These are phyloP conservation scores for Triops longicaudatus DNA, from an alignment of 1,140 invertebrate species.

Conservation along the genomic window DNA sequence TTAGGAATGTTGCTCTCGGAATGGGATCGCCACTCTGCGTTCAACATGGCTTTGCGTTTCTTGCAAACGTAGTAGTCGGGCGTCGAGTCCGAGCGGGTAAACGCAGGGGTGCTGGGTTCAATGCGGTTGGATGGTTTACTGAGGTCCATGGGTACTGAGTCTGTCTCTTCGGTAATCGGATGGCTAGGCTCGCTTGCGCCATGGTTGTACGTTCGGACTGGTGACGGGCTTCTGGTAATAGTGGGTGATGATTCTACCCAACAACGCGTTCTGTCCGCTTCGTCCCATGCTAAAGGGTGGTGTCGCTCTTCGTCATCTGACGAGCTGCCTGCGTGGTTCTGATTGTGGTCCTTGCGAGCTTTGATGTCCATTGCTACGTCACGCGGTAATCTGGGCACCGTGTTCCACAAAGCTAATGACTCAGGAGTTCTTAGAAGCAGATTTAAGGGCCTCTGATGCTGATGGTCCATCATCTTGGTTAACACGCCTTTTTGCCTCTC, in stretches of 20 bases:
- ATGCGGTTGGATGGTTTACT: background rate
- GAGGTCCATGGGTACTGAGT: background rate
- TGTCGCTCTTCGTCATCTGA: background rate
- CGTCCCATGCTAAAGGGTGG: background rate
- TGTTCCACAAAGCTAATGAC: background rate
- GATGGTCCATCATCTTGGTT: background rate
- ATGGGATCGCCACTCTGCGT: background rate
- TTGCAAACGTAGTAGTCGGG: background rate
- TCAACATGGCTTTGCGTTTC: slow-evolving; percentile 6
- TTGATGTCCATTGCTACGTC: background rate
- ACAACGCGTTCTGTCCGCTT: background rate
- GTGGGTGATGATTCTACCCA: slow-evolving; percentile 19
- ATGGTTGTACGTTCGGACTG: slow-evolving; percentile 8
- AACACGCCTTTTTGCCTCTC: background rate
- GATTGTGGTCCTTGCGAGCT: background rate
- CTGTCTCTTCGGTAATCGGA: background rate
- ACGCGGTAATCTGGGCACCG: background rate
- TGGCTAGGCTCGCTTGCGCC: slow-evolving; percentile 1
- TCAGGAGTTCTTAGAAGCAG: background rate
- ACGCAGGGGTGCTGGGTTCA: background rate
- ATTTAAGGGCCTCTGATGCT: background rate
- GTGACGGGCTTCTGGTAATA: slow-evolving; percentile 21
- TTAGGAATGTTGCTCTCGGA: slow-evolving; percentile 11
- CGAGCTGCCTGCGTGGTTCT: background rate
- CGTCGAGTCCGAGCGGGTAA: background rate